phyloP scores from a whole-genome alignment of 2,113 vertebrate genomes.

The Castor canadensis region DNA sequence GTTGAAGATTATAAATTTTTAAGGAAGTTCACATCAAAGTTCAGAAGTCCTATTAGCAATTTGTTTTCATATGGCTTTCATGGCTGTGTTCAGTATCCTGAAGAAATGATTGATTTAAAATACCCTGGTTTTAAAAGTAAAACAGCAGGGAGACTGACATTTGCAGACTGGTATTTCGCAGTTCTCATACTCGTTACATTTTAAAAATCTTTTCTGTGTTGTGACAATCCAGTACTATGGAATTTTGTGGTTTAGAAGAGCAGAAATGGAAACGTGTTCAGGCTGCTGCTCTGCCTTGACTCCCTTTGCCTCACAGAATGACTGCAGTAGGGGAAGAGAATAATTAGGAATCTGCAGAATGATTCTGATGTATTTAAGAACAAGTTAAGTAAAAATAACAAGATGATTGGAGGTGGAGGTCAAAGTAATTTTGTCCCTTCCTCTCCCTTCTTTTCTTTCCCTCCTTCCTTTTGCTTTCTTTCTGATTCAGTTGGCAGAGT shows the following conservation, averaged over 20 bases:
- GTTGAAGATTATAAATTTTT: conserved; percentile 65
- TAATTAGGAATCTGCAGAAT: background rate
- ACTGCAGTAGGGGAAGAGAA: background rate
- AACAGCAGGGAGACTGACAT: conserved; percentile 65
- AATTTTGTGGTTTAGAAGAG: conserved; percentile 34
- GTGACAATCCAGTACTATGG: background rate
- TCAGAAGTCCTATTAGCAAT: conserved; percentile 19
- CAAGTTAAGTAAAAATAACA: background rate
- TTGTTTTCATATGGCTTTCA: conserved; percentile 43
- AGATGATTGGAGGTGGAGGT: background rate
- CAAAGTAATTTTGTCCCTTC: background rate
- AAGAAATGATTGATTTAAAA: conserved; percentile 64
- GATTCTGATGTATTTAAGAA: conserved; percentile 14
- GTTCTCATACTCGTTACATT: conserved; percentile 42
- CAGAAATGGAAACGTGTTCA: background rate
- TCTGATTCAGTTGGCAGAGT: background rate
- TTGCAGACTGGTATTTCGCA: conserved; percentile 29
- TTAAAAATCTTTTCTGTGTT: background rate
- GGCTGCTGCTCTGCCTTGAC: background rate
- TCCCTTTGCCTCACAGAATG: background rate
- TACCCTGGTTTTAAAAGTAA: conserved; percentile 46
- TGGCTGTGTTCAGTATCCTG: conserved; percentile 13
- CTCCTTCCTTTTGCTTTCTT: background rate
- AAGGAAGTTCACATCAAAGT: conserved; percentile 63
- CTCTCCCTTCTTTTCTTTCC: no score